These are phyloP conservation scores for Helicoverpa assulta DNA, from an alignment of 2,888 invertebrate genomes.

Conservation along the genomic window DNA sequence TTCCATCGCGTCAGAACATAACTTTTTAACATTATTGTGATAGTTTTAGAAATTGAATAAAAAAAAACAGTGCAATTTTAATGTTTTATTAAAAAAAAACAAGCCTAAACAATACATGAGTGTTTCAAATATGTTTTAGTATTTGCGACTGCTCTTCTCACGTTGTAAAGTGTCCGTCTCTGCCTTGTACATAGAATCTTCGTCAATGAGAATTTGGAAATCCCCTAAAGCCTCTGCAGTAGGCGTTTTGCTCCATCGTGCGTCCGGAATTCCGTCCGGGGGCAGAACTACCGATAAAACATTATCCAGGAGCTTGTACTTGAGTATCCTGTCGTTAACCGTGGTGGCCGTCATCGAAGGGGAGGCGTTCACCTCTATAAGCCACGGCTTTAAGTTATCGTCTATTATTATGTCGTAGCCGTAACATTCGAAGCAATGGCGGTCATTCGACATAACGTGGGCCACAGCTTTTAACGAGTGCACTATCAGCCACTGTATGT, in stretches of 20 bases:
- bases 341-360: constrained; percentile 98
- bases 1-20: constrained; percentile 66
- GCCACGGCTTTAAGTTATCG: constrained; percentile 97
- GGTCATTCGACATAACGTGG: constrained; percentile 96
- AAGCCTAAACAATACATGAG: not conserved
- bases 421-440: constrained; percentile 97
- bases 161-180: constrained; percentile 71
- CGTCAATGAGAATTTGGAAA: constrained; percentile 93
- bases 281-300: constrained; percentile 97
- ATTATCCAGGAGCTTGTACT: constrained; percentile 97
- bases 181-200: constrained; percentile 92
- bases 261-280: constrained; percentile 95
- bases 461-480: constrained; percentile 97
- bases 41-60: constrained; percentile 8
- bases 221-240: constrained; percentile 93
- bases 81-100: constrained; percentile 25
- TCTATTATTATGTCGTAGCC: constrained; percentile 99
- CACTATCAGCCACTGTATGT: constrained; percentile 96
- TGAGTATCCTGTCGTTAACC: constrained; percentile 97
- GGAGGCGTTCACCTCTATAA: constrained; percentile 98
- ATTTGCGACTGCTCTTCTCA: constrained; percentile 49
- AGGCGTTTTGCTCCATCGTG: constrained; percentile 95
- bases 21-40: not conserved
- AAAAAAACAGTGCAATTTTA: constrained; percentile 12
- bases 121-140: constrained; percentile 25